phyloP scores from a whole-genome alignment of 2,113 vertebrate species.

The Chloropsis hardwickii region DNA sequence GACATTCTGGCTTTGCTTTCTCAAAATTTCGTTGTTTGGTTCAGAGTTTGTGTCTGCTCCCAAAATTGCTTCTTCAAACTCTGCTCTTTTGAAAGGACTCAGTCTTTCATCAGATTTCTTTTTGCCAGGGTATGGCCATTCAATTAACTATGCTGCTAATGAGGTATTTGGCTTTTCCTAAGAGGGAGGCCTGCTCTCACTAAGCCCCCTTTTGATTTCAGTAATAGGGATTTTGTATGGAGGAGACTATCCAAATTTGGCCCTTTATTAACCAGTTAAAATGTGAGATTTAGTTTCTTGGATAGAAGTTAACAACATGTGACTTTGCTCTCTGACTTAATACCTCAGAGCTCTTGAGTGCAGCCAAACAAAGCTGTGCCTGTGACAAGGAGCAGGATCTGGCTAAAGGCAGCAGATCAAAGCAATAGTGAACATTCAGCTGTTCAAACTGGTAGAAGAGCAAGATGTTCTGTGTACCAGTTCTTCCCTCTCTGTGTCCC shows the following conservation, averaged over 20 bases:
- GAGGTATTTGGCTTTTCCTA: slow-evolving; percentile 25
- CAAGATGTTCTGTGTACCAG: neutral
- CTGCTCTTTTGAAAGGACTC: neutral
- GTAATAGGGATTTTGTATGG: neutral
- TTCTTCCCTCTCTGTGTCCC: neutral
- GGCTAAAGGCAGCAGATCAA: neutral
- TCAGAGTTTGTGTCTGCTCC: neutral
- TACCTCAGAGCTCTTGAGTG: neutral
- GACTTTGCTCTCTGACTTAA: neutral
- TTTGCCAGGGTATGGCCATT: neutral
- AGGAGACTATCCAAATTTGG: neutral
- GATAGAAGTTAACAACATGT: neutral
- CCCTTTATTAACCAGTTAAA: slow-evolving; percentile 14
- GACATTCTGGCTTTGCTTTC: neutral
- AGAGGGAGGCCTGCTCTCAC: neutral
- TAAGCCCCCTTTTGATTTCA: slow-evolving; percentile 3
- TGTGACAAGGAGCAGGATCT: neutral
- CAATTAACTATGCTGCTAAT: neutral
- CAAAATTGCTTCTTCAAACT: neutral
- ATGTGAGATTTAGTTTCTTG: neutral
- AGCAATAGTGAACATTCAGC: neutral
- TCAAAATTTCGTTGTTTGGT: neutral
- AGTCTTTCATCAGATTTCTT: neutral
- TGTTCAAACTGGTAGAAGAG: neutral
- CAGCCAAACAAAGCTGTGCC: neutral